Percentiles rank a stretch among this genome's conserved stretches.
Evolutionary conservation across 2,888 invertebrate species (phyloP).

Genomic region (Elegia similella): DNA sequence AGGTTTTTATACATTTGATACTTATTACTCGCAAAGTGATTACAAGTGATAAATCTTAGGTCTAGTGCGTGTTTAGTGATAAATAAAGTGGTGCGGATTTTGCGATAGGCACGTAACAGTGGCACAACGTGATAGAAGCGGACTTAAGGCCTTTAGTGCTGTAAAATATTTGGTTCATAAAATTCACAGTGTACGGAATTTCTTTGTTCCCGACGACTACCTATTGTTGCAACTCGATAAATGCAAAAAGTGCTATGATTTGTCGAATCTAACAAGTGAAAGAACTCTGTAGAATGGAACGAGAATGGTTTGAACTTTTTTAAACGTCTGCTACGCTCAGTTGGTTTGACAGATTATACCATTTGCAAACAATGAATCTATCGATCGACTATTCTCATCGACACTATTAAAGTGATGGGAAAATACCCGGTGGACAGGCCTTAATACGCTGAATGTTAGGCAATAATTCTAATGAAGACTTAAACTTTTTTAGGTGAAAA

Average conservation of each 20-base stretch:
- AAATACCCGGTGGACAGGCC: conserved; percentile 1
- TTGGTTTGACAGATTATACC: neutral
- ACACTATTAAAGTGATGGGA: too few relatives aligned
- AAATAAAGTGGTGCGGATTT: conserved; percentile 74
- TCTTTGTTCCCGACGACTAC: too few relatives aligned
- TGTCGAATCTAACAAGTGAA: neutral
- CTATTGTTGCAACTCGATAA: too few relatives aligned
- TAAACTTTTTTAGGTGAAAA: conserved; percentile 70
- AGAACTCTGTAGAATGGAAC: conserved; percentile 3
- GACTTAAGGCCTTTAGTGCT: conserved; percentile 19
- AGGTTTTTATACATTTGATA: conserved; percentile 81
- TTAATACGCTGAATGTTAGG: conserved; percentile 48
- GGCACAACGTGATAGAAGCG: conserved; percentile 48
- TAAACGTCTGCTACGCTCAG: conserved; percentile 29
- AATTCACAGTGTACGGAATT: neutral
- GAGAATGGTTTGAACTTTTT: neutral
- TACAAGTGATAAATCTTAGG: conserved; percentile 75
- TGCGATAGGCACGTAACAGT: conserved; percentile 36
- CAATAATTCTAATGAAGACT: conserved; percentile 77
- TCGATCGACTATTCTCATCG: neutral
- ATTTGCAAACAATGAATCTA: neutral
- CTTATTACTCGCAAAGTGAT: conserved; percentile 79
- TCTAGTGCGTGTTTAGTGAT: conserved; percentile 68
- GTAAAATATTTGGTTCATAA: neutral
- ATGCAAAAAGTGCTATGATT: neutral